Conservation (phyloP, 1,140 invertebrate genomes). For the Homalodisca vitripennis region DNA sequence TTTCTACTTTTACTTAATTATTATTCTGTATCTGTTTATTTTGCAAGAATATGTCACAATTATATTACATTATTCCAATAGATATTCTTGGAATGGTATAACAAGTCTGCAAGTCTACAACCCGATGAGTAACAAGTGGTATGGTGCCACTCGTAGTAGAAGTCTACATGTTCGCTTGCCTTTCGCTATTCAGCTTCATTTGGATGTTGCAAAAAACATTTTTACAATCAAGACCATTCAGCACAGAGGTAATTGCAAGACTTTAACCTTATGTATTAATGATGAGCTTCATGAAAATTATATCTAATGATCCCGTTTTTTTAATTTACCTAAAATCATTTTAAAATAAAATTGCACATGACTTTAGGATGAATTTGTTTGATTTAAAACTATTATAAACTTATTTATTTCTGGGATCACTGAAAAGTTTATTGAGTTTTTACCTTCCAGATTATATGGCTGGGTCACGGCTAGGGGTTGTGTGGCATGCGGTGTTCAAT, state of each 20-base stretch:
- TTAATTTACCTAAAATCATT: too few relatives aligned
- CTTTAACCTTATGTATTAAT: too few relatives aligned
- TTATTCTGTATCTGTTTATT: background rate
- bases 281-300: too few relatives aligned
- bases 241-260: constrained; percentile 39
- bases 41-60: too few relatives aligned
- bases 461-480: constrained; percentile 41
- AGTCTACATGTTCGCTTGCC: constrained; percentile 59
- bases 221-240: constrained; percentile 41
- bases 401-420: too few relatives aligned
- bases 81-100: constrained; percentile 57
- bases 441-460: constrained; percentile 41
- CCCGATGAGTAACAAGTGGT: constrained; percentile 57
- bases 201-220: constrained; percentile 37
- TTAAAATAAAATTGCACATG: too few relatives aligned
- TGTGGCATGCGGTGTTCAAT: constrained; percentile 42
- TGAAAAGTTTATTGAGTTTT: too few relatives aligned
- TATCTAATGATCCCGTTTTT: too few relatives aligned
- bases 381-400: too few relatives aligned
- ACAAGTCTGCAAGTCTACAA: constrained; percentile 57
- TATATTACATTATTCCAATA: too few relatives aligned
- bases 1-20: constrained; percentile 7
- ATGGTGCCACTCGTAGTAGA: constrained; percentile 56
- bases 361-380: too few relatives aligned
- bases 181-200: constrained; percentile 44